phyloP scores from a whole-genome alignment of 2,888 invertebrate species.

The Bellardia bayeri region DNA sequence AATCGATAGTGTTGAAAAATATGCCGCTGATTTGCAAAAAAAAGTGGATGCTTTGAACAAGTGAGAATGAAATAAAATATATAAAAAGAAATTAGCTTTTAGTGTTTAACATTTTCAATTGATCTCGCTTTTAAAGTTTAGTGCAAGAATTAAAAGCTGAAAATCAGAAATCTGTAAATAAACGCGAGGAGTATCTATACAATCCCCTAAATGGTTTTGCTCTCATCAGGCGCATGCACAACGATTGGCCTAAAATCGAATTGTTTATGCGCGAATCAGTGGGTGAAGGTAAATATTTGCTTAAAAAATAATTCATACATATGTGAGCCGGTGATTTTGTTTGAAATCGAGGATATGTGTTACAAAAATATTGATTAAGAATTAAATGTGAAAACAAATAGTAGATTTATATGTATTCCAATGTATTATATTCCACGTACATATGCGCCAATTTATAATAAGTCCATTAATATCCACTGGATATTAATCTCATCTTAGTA shows the following conservation, averaged over 20 bases:
- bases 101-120: background rate
- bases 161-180: constrained; percentile 72
- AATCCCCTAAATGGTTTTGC: constrained; percentile 80
- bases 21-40: constrained; percentile 76
- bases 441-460: too few relatives aligned
- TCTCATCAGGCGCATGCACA: constrained; percentile 79
- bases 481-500: too few relatives aligned
- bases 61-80: constrained; percentile 34
- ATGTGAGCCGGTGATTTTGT: too few relatives aligned
- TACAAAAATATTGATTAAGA: too few relatives aligned
- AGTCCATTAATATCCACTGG: too few relatives aligned
- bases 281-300: constrained; percentile 74
- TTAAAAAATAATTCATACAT: background rate
- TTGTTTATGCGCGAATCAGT: constrained; percentile 77
- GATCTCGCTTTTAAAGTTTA: constrained; percentile 74
- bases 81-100: background rate
- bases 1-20: constrained; percentile 77
- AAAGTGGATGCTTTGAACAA: constrained; percentile 75
- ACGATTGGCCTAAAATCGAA: constrained; percentile 80
- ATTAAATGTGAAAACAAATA: too few relatives aligned
- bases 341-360: too few relatives aligned
- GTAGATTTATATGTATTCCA: too few relatives aligned
- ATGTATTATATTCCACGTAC: too few relatives aligned
- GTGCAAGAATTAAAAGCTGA: constrained; percentile 75
- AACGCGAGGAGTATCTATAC: constrained; percentile 77